phyloP scores from a whole-genome alignment of 2,113 vertebrate species.

The Neodon shergylaensis region DNA sequence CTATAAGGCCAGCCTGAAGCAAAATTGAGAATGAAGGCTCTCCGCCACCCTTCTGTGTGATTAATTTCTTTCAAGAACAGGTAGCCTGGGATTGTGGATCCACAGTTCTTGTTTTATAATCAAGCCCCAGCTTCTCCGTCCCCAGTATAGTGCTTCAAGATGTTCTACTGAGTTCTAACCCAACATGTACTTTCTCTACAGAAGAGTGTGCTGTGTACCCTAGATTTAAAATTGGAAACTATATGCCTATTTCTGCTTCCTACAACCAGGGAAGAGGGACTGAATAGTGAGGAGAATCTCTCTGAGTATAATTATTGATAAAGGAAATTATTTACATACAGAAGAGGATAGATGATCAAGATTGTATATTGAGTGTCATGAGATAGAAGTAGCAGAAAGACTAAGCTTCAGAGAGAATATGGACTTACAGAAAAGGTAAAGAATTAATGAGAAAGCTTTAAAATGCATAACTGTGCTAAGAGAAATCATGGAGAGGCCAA shows the following conservation, averaged over 20 bases:
- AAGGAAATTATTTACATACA: constrained; percentile 36
- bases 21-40: constrained; percentile 42
- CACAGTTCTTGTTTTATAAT: not conserved
- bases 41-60: not conserved
- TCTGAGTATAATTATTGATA: not conserved
- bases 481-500: not conserved
- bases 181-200: not conserved
- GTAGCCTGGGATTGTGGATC: not conserved
- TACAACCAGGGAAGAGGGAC: not conserved
- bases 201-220: not conserved
- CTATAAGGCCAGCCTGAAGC: constrained; percentile 6
- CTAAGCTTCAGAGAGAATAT: not conserved
- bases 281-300: not conserved
- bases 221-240: not conserved
- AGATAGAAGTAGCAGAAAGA: constrained; percentile 15
- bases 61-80: not conserved
- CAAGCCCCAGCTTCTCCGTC: not conserved
- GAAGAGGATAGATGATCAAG: not conserved
- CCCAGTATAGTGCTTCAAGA: not conserved
- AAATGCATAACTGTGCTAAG: not conserved
- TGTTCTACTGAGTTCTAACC: not conserved
- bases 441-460: not conserved
- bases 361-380: not conserved
- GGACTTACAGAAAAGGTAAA: not conserved
- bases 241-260: not conserved